Evolutionary conservation across 2,797 vertebrate genomes (phyloP).

Genomic region (Artibeus jamaicensis): DNA sequence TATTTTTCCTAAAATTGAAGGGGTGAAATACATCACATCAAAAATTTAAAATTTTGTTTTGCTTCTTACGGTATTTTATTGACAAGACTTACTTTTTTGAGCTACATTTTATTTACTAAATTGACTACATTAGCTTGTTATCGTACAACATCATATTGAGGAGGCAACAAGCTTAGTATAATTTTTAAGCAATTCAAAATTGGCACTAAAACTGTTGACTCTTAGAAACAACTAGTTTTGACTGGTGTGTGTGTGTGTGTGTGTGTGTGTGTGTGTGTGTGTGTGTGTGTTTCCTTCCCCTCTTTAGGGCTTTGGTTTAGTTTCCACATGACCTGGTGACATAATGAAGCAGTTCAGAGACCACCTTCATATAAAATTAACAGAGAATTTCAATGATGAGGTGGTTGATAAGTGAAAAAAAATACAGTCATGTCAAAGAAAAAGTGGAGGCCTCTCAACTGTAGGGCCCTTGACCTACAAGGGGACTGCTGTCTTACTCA

Average conservation of each 20-base stretch:
- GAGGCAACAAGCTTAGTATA: background rate
- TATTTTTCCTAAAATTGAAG: background rate
- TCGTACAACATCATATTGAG: background rate
- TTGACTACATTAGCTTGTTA: background rate
- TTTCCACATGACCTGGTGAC: background rate
- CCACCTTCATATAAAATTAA: constrained; percentile 1
- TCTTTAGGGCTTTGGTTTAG: background rate
- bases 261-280: background rate
- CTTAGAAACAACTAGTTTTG: background rate
- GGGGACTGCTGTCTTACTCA: background rate
- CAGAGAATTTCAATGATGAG: background rate
- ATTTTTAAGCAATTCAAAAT: background rate
- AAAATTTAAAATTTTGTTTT: background rate
- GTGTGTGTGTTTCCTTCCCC: background rate
- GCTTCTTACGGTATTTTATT: background rate
- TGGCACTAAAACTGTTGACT: background rate
- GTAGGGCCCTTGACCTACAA: background rate
- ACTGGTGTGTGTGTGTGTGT: background rate
- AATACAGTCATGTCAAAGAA: background rate
- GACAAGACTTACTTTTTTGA: background rate
- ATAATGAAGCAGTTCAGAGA: background rate
- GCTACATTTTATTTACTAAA: background rate
- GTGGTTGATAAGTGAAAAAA: constrained; percentile 14
- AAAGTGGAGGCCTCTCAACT: background rate
- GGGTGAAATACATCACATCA: background rate